Conservation (phyloP, 1,140 invertebrate species). For the Centruroides vittatus region DNA sequence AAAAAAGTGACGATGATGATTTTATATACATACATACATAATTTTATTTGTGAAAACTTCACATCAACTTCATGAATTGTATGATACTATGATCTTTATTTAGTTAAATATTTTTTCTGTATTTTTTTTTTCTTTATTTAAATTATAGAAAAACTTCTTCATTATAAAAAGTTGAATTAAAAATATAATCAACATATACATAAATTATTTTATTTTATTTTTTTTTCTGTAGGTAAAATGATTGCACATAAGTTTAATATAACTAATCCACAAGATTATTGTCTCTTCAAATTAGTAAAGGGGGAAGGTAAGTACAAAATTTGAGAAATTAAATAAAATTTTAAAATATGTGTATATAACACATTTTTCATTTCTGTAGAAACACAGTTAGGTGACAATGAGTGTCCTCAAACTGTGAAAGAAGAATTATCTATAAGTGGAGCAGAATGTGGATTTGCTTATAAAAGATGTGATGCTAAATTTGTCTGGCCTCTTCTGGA, state of each 20-base stretch:
- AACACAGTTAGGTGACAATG: slow-evolving; percentile 66
- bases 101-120: no score
- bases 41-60: no score
- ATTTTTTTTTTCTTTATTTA: no score
- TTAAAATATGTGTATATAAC: background rate
- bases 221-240: slow-evolving; percentile 41
- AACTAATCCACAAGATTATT: slow-evolving; percentile 91
- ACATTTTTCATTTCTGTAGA: slow-evolving; percentile 43
- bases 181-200: no score
- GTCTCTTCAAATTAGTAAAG: slow-evolving; percentile 75
- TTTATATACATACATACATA: no score
- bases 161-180: no score
- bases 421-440: slow-evolving; percentile 47
- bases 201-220: no score
- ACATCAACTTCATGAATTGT: no score
- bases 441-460: slow-evolving; percentile 77
- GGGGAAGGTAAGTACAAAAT: slow-evolving; percentile 53
- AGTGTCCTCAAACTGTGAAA: slow-evolving; percentile 73
- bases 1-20: no score
- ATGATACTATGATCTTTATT: no score
- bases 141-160: no score
- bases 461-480: slow-evolving; percentile 87
- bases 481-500: slow-evolving; percentile 70
- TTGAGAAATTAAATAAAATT: slow-evolving; percentile 5
- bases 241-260: slow-evolving; percentile 84